Base-by-base conservation (phyloP, 2,888 invertebrate species). In the Lampropteryx suffumata region DNA sequence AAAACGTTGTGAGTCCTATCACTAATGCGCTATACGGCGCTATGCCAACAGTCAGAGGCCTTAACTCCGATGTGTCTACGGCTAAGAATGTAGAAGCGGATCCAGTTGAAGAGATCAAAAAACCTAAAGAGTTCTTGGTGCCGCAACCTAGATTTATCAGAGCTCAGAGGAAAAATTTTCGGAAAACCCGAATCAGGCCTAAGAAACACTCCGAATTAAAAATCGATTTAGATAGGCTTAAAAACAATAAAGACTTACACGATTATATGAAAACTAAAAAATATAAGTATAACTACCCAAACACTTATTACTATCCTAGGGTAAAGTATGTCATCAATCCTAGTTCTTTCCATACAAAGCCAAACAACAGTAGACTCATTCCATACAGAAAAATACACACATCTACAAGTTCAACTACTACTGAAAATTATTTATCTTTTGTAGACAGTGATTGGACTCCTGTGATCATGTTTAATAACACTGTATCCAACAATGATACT, bases 201-300 rank as follows among this genome's bases (percentile, higher is more conserved):
- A 90, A 90, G 62, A 90, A 90, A 55, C 87, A 82, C 37, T 63
- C 76, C 2, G 84, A 86, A 55, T 62, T 89, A 11, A 87, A 86
- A 65, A 67, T 90, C 10, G 83, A 79, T 58, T 74, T 90, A 57
- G 80, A 87, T 50, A 84, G 77, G 44, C 58, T 90, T 2, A 87
- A 86, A 64, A 73, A 82, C 26, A 89, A 89, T 60, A 90, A 90
- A 67, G 90, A 89, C 64, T 76, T 87, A 45, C 69, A 79, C 32
- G 89, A 90, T 57, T 90, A 89, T 48, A 62, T 86, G 0, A 90
- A 84, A 69, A 89, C 82, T 3, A 90, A 90, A 64, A 90, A 90
- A 58, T 90, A 90, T 71, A 87, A 86, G 62, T 77, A 73, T 50
- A 88, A 90, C 50, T 90, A 89, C 63, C 88, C 86, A 4, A 72